These are phyloP conservation scores for Drosophila melanica DNA, from an alignment of 1,140 invertebrate genomes.

Conservation along the genomic window DNA sequence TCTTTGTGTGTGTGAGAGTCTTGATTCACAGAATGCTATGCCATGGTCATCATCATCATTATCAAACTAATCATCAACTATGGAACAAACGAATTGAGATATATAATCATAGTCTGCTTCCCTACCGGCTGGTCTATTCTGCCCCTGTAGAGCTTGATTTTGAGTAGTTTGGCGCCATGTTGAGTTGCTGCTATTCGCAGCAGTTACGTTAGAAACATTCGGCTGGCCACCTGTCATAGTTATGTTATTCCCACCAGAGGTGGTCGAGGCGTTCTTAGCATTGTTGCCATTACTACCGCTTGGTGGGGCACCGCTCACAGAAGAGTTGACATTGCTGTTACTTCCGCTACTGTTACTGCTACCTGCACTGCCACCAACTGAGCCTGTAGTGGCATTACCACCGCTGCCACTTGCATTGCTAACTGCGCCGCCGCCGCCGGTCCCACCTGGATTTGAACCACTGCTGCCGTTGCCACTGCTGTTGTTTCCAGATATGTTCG, in stretches of 20 bases:
- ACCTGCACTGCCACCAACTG: slow-evolving; percentile 27
- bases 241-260: slow-evolving; percentile 32
- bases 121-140: slow-evolving; percentile 72
- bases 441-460: slow-evolving; percentile 14
- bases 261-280: slow-evolving; percentile 19
- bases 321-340: slow-evolving; percentile 22
- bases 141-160: slow-evolving; percentile 69
- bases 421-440: slow-evolving; percentile 2
- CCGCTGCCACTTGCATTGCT: slow-evolving; percentile 23
- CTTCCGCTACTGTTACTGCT: slow-evolving; percentile 22
- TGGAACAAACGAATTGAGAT: slow-evolving; percentile 83
- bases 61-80: slow-evolving; percentile 78
- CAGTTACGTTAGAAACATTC: slow-evolving; percentile 35
- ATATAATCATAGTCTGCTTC: slow-evolving; percentile 82
- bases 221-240: slow-evolving; percentile 38
- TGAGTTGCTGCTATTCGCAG: slow-evolving; percentile 52
- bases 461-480: slow-evolving; percentile 40
- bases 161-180: slow-evolving; percentile 72
- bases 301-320: slow-evolving; percentile 46
- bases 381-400: slow-evolving; percentile 17
- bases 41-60: slow-evolving; percentile 38
- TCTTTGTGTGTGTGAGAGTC: slow-evolving; percentile 24
- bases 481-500: slow-evolving; percentile 40
- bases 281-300: slow-evolving; percentile 34
- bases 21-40: slow-evolving; percentile 54